phyloP scores from a whole-genome alignment of 2,888 invertebrate genomes.

The Venusia cambrica region DNA sequence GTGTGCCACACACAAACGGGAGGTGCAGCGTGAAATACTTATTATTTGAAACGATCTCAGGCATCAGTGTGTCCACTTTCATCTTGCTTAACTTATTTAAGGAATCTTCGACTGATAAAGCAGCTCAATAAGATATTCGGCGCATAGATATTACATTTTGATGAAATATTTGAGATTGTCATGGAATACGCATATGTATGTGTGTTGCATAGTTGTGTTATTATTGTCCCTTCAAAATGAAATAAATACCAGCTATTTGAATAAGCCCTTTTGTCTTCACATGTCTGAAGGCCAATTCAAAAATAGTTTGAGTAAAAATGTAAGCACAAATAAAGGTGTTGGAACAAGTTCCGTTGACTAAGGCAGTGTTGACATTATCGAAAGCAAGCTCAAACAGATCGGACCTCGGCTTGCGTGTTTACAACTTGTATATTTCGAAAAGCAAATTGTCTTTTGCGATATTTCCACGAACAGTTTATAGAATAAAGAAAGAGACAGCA shows the following conservation, averaged over 20 bases:
- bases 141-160: too few relatives aligned
- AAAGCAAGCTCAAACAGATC: slow-evolving; percentile 71
- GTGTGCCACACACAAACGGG: too few relatives aligned
- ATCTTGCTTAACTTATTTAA: too few relatives aligned
- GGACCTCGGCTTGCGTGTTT: slow-evolving; percentile 45
- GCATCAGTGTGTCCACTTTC: too few relatives aligned
- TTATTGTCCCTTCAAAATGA: too few relatives aligned
- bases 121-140: too few relatives aligned
- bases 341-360: slow-evolving; percentile 65
- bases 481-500: slow-evolving; percentile 14
- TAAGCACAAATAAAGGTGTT: slow-evolving; percentile 58
- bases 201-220: too few relatives aligned
- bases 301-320: slow-evolving; percentile 57
- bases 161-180: too few relatives aligned
- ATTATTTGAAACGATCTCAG: too few relatives aligned
- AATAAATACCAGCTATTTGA: slow-evolving; percentile 1
- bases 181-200: too few relatives aligned
- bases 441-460: slow-evolving; percentile 57
- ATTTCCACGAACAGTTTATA: slow-evolving; percentile 44
- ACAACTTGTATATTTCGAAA: slow-evolving; percentile 66
- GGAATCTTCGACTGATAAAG: too few relatives aligned
- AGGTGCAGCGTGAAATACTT: too few relatives aligned
- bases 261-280: slow-evolving; percentile 22
- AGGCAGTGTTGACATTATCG: slow-evolving; percentile 73
- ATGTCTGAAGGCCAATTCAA: slow-evolving; percentile 37